A percentile compares a stretch with the other conserved stretches of the same genome.
phyloP scores from a whole-genome alignment of 2,113 vertebrate species.

The Myrmecobius fasciatus region DNA sequence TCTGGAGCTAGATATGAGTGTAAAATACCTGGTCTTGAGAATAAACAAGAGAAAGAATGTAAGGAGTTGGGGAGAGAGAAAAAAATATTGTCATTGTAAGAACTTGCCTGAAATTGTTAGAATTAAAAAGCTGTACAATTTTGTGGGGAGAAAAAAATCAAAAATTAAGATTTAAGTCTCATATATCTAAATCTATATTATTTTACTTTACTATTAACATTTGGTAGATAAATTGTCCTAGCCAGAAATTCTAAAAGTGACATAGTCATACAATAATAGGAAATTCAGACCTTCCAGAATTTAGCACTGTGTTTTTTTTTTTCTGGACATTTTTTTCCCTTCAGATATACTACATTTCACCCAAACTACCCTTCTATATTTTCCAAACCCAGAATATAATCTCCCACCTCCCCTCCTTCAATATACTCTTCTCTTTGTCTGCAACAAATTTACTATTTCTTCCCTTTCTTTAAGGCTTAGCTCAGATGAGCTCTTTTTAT shows the following conservation, averaged over 20 bases:
- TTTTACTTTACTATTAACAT: background rate
- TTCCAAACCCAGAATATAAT: background rate
- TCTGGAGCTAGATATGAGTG: background rate
- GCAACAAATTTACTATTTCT: background rate
- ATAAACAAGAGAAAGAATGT: background rate
- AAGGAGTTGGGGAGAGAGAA: background rate
- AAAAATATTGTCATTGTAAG: background rate
- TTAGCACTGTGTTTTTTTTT: background rate
- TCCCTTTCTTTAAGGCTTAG: background rate
- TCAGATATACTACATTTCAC: background rate
- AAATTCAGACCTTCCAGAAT: background rate
- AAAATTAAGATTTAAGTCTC: background rate
- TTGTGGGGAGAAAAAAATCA: background rate
- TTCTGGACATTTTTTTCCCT: background rate
- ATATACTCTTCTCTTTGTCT: background rate
- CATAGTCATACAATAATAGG: background rate
- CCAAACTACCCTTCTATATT: background rate
- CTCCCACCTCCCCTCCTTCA: background rate
- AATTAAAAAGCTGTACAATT: background rate
- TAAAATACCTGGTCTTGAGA: background rate
- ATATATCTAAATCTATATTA: background rate
- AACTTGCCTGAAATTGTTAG: background rate
- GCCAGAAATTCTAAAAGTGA: background rate
- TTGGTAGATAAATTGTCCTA: background rate
- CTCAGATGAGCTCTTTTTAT: background rate